Conservation (phyloP, 1,140 invertebrate genomes). For the Akabosia matsudoensis region DNA sequence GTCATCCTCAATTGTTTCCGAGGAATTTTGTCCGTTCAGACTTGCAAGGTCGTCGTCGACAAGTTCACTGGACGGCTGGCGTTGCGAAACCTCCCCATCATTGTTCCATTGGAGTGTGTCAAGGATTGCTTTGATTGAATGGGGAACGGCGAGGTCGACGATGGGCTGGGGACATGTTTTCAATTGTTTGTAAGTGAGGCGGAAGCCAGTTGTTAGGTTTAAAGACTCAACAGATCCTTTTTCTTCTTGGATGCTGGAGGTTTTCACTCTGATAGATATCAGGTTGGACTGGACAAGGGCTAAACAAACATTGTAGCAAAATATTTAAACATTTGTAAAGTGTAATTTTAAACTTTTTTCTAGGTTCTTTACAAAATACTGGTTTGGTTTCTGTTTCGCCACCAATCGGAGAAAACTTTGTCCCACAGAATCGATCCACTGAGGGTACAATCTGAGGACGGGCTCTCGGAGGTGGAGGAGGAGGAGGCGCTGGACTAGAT, state of each 20-base stretch:
- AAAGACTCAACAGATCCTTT: slow-evolving; percentile 21
- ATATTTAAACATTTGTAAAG: neutral
- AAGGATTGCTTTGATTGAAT: neutral
- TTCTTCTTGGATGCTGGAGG: slow-evolving; percentile 19
- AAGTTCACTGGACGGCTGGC: neutral
- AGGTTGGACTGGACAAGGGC: slow-evolving; percentile 41
- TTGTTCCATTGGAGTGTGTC: neutral
- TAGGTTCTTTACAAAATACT: slow-evolving; percentile 32
- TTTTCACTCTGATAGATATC: slow-evolving; percentile 33
- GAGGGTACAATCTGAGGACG: slow-evolving; percentile 16
- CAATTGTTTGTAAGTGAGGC: slow-evolving; percentile 36
- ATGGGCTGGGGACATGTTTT: slow-evolving; percentile 26
- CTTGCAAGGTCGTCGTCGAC: neutral
- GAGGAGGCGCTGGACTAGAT: slow-evolving; percentile 22
- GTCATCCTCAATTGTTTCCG: slow-evolving; percentile 24
- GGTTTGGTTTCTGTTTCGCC: slow-evolving; percentile 35
- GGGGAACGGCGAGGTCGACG: slow-evolving; percentile 29
- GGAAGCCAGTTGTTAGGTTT: slow-evolving; percentile 38
- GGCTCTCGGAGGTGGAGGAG: neutral
- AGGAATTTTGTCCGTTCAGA: neutral
- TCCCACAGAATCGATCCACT: slow-evolving; percentile 42
- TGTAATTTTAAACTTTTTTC: slow-evolving; percentile 20
- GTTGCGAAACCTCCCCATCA: neutral
- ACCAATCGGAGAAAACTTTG: slow-evolving; percentile 31
- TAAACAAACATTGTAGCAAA: neutral